Conservation (phyloP, 2,113 vertebrate genomes). For the Hemichromis elongatus region DNA sequence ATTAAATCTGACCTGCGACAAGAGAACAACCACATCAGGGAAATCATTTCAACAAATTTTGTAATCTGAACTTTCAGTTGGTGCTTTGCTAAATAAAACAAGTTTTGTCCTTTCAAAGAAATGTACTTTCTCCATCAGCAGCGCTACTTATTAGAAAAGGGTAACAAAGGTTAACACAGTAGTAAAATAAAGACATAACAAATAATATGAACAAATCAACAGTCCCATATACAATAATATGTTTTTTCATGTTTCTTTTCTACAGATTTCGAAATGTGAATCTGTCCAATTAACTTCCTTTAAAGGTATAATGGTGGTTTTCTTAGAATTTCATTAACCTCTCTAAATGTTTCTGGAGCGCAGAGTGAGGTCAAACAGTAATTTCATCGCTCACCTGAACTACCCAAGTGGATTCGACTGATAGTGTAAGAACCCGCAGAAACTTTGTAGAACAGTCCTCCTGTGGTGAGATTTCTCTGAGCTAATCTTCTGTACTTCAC, state of each 20-base stretch:
- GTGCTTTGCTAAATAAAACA: not conserved
- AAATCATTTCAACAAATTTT: not conserved
- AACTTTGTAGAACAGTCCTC: constrained; percentile 9
- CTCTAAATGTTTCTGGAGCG: not conserved
- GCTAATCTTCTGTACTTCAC: constrained; percentile 12
- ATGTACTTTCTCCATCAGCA: not conserved
- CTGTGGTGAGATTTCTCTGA: not conserved
- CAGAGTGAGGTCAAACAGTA: not conserved
- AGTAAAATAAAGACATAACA: not conserved
- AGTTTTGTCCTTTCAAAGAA: not conserved
- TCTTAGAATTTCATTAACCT: not conserved
- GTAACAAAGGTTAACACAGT: not conserved
- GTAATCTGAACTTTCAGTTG: not conserved
- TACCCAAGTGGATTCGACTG: not conserved
- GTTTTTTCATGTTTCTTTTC: not conserved
- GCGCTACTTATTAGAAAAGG: not conserved
- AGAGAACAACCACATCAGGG: not conserved
- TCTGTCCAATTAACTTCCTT: not conserved
- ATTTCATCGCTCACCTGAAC: not conserved
- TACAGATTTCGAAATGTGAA: not conserved
- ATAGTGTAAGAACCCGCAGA: not conserved
- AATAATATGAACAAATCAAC: not conserved
- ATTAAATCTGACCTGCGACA: not conserved
- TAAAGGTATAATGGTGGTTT: not conserved
- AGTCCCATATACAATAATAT: not conserved